phyloP scores from a whole-genome alignment of 2,797 vertebrate species.

The Hyperoplus immaculatus region DNA sequence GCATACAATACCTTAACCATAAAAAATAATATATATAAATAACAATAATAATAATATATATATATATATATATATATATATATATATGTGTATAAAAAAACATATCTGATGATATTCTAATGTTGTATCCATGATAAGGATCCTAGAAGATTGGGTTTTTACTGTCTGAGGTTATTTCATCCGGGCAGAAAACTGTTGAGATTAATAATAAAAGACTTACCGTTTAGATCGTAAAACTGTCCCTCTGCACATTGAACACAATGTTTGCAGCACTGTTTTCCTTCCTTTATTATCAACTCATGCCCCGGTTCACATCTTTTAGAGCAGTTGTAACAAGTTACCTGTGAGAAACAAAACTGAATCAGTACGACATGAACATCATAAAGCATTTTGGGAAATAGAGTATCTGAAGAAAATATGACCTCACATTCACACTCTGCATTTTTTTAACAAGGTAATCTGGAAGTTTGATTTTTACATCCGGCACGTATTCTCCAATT shows the following conservation, averaged over 20 bases:
- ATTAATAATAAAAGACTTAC: slow-evolving; percentile 36
- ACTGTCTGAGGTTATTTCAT: neutral
- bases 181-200: too few relatives aligned
- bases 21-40: too few relatives aligned
- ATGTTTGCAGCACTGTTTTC: slow-evolving; percentile 39
- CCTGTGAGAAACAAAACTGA: slow-evolving; percentile 39
- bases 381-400: neutral
- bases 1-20: too few relatives aligned
- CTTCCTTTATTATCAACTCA: neutral
- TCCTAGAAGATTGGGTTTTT: too few relatives aligned
- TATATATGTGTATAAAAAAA: too few relatives aligned
- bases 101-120: too few relatives aligned
- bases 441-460: neutral
- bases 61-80: too few relatives aligned
- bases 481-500: slow-evolving; percentile 63
- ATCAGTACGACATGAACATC: neutral
- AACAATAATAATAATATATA: too few relatives aligned
- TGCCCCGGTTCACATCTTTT: slow-evolving; percentile 64
- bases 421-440: slow-evolving; percentile 23
- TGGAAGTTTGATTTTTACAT: slow-evolving; percentile 6
- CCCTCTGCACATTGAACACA: slow-evolving; percentile 49
- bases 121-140: too few relatives aligned
- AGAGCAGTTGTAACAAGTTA: slow-evolving; percentile 60
- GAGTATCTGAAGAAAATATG: neutral
- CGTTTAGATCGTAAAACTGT: slow-evolving; percentile 37